These are phyloP conservation scores for Parnassius orleans DNA, from an alignment of 2,888 invertebrate species.

Conservation along the genomic window DNA sequence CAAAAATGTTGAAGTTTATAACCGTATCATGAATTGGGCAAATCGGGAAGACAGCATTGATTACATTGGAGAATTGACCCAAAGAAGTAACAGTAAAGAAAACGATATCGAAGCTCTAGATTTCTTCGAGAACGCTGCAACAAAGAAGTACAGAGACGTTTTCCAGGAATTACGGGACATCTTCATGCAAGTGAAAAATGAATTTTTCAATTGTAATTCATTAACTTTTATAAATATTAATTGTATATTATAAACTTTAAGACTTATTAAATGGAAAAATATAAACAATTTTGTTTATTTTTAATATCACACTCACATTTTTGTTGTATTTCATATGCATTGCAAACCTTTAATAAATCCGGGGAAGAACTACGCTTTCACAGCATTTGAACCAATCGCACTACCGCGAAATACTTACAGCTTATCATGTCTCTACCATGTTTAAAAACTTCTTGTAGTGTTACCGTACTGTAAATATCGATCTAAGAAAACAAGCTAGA, in stretches of 20 bases:
- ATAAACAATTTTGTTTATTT: no score
- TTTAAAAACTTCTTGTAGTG: no score
- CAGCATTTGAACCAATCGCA: no score
- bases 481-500: no score
- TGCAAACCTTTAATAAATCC: no score
- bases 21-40: slow-evolving; percentile 1
- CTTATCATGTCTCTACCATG: no score
- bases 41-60: slow-evolving; percentile 14
- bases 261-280: no score
- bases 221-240: slow-evolving; percentile 16
- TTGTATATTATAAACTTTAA: neutral
- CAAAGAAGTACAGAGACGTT: slow-evolving; percentile 9
- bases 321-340: no score
- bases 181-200: slow-evolving; percentile 14
- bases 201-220: slow-evolving; percentile 17
- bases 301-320: no score
- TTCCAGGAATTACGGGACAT: slow-evolving; percentile 12
- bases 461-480: no score
- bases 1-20: slow-evolving; percentile 15
- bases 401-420: no score
- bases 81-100: slow-evolving; percentile 2
- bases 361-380: no score
- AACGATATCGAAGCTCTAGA: slow-evolving; percentile 12
- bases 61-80: slow-evolving; percentile 14
- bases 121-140: slow-evolving; percentile 11